Percentiles rank a stretch among this genome's conserved stretches.
These are phyloP conservation scores for Indicator indicator DNA, from an alignment of 2,113 vertebrate species.

Conservation along the genomic window DNA sequence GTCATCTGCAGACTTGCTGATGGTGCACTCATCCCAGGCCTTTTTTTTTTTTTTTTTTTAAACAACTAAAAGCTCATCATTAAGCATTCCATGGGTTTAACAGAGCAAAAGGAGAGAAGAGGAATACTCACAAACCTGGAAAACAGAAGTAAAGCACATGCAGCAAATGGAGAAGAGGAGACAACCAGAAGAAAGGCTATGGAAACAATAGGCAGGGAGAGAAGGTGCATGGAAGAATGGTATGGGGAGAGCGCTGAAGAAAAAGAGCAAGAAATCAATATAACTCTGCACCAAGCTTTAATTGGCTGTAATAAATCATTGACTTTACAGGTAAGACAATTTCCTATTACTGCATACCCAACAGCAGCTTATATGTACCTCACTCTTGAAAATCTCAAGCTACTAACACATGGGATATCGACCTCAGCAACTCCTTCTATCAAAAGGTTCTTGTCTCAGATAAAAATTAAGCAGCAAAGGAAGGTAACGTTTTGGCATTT, in stretches of 20 bases:
- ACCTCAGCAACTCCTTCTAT: not conserved
- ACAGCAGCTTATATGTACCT: not conserved
- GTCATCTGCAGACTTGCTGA: too few species aligned
- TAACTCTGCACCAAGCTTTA: not conserved
- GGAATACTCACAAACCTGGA: rapidly evolving
- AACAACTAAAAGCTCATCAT: not conserved
- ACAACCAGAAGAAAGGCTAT: not conserved
- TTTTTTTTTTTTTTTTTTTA: not conserved
- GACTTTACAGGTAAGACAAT: not conserved
- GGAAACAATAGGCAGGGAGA: not conserved
- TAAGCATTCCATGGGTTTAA: not conserved
- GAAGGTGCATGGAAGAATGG: not conserved
- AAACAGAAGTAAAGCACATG: not conserved
- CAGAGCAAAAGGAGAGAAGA: not conserved
- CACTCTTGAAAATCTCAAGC: not conserved
- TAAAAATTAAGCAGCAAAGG: not conserved
- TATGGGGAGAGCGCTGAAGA: not conserved
- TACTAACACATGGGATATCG: not conserved
- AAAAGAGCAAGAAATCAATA: not conserved
- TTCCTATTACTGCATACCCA: not conserved
- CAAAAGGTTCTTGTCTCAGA: not conserved
- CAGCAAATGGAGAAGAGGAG: not conserved
- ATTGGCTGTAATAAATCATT: not conserved
- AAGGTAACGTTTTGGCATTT: not conserved
- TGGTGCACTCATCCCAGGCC: not conserved